phyloP scores from a whole-genome alignment of 1,140 invertebrate genomes.

The Drosophila pseudoananassae region DNA sequence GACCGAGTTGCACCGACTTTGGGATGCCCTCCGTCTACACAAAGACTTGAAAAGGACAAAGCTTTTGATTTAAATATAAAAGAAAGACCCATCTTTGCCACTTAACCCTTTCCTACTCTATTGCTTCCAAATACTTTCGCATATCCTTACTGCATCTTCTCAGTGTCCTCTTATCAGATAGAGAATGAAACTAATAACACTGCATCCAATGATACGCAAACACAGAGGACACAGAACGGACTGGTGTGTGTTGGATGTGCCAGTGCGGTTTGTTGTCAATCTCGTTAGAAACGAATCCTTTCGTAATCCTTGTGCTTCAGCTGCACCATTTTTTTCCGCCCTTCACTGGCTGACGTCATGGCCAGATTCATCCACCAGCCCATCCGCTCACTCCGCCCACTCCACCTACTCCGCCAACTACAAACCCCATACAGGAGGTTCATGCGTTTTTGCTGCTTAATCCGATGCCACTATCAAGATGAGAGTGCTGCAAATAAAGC shows the following conservation, averaged over 20 bases:
- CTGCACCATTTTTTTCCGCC: slow-evolving; percentile 63
- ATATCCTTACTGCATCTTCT: background rate
- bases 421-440: slow-evolving; percentile 20
- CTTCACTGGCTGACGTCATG: slow-evolving; percentile 42
- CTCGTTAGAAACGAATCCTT: slow-evolving; percentile 82
- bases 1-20: background rate
- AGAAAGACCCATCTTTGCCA: too few species aligned
- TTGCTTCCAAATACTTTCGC: too few species aligned
- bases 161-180: background rate
- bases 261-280: slow-evolving; percentile 80
- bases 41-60: too few species aligned
- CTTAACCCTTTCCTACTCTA: too few species aligned
- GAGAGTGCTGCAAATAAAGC: slow-evolving; percentile 13
- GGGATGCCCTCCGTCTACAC: background rate
- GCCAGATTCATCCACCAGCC: slow-evolving; percentile 32
- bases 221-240: slow-evolving; percentile 2
- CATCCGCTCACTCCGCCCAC: background rate
- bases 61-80: too few species aligned
- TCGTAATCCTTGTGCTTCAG: slow-evolving; percentile 80
- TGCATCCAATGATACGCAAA: slow-evolving; percentile 52
- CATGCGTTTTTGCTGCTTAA: slow-evolving; percentile 70
- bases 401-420: too few species aligned
- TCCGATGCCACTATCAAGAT: slow-evolving; percentile 78
- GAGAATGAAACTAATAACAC: slow-evolving; percentile 56
- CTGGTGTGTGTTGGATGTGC: slow-evolving; percentile 15